These are phyloP conservation scores for Umimayanthus kanabou DNA, from an alignment of 92 coral and sea anemone species.

Conservation along the genomic window DNA sequence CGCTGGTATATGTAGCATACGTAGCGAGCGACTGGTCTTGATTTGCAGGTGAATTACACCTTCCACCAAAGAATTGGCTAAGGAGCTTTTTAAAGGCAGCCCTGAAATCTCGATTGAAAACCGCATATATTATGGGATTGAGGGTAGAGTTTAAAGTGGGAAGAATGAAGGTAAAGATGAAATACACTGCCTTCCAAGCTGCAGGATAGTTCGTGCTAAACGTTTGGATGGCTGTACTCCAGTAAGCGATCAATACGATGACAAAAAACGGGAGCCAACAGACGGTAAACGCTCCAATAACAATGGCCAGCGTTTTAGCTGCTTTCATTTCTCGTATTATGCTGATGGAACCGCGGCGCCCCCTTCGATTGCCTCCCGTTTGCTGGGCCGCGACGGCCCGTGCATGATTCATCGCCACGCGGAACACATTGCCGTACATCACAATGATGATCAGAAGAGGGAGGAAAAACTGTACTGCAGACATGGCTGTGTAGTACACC, in stretches of 20 bases:
- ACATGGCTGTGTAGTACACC: conserved; percentile 71
- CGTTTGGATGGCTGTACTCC: conserved; percentile 30
- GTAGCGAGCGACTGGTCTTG: conserved; percentile 18
- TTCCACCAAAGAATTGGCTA: not conserved
- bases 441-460: conserved; percentile 76
- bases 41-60: not conserved
- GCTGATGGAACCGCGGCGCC: conserved; percentile 70
- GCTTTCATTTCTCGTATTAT: conserved; percentile 89
- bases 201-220: not conserved
- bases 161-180: conserved; percentile 66
- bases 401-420: conserved; percentile 88
- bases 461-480: conserved; percentile 64
- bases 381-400: conserved; percentile 90
- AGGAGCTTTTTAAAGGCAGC: conserved; percentile 55
- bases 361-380: conserved; percentile 42
- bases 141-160: conserved; percentile 76
- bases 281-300: conserved; percentile 81
- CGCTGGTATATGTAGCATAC: conserved; percentile 5
- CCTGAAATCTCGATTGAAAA: conserved; percentile 80
- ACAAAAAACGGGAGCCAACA: conserved; percentile 91
- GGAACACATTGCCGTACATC: conserved; percentile 81
- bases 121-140: conserved; percentile 80
- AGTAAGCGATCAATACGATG: conserved; percentile 51
- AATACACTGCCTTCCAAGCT: conserved; percentile 40
- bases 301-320: conserved; percentile 90